phyloP scores from a whole-genome alignment of 2,888 invertebrate species.

The Perizoma affinitatum region DNA sequence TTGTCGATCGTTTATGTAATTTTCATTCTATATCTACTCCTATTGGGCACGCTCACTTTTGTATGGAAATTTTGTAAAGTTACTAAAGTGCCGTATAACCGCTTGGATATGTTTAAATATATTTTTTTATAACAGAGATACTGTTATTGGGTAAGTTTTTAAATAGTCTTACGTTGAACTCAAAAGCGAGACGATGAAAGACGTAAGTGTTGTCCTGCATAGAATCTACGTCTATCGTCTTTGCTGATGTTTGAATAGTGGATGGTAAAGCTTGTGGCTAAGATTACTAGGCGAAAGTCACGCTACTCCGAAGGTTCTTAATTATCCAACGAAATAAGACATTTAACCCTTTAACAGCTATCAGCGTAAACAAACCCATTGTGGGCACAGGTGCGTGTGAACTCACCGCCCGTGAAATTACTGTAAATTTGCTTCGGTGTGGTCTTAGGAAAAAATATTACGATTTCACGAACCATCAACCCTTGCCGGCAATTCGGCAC shows the following conservation, averaged over 20 bases:
- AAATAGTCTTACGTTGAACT: no score
- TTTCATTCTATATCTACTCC: no score
- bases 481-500: conserved; percentile 72
- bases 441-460: conserved; percentile 72
- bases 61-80: no score
- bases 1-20: no score
- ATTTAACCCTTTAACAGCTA: conserved; percentile 50
- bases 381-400: conserved; percentile 75
- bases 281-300: conserved; percentile 14
- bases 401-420: conserved; percentile 77
- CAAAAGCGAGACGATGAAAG: no score
- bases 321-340: conserved; percentile 37
- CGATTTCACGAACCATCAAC: conserved; percentile 78
- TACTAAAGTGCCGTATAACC: not conserved
- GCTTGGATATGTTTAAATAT: conserved; percentile 9
- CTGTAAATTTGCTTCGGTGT: conserved; percentile 79
- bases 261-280: conserved; percentile 12
- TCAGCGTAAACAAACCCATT: conserved; percentile 63
- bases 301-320: conserved; percentile 21
- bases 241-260: not conserved
- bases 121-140: not conserved
- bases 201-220: no score
- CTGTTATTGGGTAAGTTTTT: no score
- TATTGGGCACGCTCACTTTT: no score
- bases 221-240: no score